phyloP scores from a whole-genome alignment of 2,797 vertebrate genomes.

The Ptychobarbus kaznakovi region DNA sequence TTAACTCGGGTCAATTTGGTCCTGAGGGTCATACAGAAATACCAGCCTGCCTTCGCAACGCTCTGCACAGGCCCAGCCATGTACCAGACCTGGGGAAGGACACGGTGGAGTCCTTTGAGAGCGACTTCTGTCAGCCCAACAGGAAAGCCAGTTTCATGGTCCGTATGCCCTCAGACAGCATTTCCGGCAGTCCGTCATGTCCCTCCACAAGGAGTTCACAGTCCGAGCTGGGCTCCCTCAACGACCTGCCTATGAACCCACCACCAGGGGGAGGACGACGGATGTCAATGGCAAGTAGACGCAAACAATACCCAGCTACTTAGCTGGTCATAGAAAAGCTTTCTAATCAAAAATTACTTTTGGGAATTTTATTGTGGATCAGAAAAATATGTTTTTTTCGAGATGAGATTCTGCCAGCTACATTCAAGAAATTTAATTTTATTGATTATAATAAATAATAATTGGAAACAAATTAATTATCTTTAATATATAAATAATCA shows the following conservation, averaged over 20 bases:
- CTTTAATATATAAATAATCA: not conserved
- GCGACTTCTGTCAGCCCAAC: slow-evolving; percentile 73
- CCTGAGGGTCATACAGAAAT: slow-evolving; percentile 66
- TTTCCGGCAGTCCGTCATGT: slow-evolving; percentile 80
- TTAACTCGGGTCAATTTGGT: slow-evolving; percentile 29
- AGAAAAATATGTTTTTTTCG: not conserved
- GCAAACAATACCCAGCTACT: slow-evolving; percentile 46
- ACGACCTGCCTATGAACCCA: slow-evolving; percentile 79
- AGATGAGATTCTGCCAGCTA: not conserved
- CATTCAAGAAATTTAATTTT: not conserved
- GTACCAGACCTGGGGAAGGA: slow-evolving; percentile 72
- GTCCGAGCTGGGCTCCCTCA: slow-evolving; percentile 79
- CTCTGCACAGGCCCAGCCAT: slow-evolving; percentile 67
- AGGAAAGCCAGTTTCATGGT: slow-evolving; percentile 86
- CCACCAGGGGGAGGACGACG: slow-evolving; percentile 79
- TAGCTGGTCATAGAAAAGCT: slow-evolving; percentile 49
- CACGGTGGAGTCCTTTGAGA: slow-evolving; percentile 75
- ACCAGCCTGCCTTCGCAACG: slow-evolving; percentile 55
- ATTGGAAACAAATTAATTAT: not conserved
- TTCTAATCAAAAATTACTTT: not conserved
- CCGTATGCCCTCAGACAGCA: slow-evolving; percentile 81
- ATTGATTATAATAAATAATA: not conserved
- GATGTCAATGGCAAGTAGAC: slow-evolving; percentile 90
- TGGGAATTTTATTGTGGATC: not conserved
- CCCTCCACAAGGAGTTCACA: slow-evolving; percentile 77